Evolutionary conservation across 2,113 vertebrate species (phyloP).

Genomic region (Sula dactylatra): DNA sequence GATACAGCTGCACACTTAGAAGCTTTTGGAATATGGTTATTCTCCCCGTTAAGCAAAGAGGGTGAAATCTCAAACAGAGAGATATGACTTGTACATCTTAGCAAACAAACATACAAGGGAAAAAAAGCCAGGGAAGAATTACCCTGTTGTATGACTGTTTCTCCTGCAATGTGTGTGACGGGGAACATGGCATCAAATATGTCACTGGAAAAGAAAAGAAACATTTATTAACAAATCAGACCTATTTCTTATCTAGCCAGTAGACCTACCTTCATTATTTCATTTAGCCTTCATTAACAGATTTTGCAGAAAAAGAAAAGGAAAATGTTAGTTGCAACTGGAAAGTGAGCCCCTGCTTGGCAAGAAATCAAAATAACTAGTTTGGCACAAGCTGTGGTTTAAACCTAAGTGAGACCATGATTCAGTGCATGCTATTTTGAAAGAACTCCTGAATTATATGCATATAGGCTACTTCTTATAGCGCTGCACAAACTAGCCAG

Average conservation of each 20-base stretch:
- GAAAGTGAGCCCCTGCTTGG: not conserved
- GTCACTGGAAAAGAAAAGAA: slow-evolving; percentile 80
- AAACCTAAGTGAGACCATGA: not conserved
- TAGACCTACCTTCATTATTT: not conserved
- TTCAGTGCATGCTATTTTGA: not conserved
- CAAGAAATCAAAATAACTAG: not conserved
- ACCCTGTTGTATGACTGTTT: slow-evolving; percentile 98
- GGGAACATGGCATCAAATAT: slow-evolving; percentile 99
- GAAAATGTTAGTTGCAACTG: not conserved
- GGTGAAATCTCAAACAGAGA: not conserved
- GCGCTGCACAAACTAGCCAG: not conserved
- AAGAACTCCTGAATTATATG: not conserved
- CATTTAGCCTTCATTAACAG: not conserved
- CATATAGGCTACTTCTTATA: not conserved
- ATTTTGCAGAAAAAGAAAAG: not conserved
- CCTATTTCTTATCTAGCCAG: not conserved
- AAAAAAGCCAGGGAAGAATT: not conserved
- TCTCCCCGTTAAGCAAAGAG: not conserved
- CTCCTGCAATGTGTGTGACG: slow-evolving; percentile 93
- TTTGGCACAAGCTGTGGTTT: not conserved
- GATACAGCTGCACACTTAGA: not conserved
- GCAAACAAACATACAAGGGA: not conserved
- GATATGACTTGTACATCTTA: not conserved
- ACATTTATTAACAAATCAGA: not conserved
- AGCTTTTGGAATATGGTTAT: not conserved